Evolutionary conservation across 2,113 vertebrate species (phyloP).

Genomic region (Pyrgilauda ruficollis): DNA sequence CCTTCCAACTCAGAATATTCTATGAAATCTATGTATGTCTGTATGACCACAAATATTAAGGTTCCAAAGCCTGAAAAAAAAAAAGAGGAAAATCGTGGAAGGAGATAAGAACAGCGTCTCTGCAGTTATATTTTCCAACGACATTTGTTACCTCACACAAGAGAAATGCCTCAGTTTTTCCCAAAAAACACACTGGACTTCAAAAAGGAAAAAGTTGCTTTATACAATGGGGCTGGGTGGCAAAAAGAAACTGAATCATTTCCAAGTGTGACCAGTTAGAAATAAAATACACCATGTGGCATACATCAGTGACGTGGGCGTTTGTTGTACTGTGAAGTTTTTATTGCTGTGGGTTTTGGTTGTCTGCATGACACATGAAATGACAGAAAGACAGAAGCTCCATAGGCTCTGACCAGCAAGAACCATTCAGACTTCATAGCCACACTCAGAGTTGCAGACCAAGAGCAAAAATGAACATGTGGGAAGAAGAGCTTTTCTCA

Average conservation of each 20-base stretch:
- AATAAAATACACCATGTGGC: constrained; percentile 42
- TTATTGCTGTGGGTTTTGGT: constrained; percentile 15
- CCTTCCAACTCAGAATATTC: not conserved
- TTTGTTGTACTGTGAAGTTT: constrained; percentile 36
- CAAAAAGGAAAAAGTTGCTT: not conserved
- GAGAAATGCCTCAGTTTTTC: not conserved
- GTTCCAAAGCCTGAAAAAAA: not conserved
- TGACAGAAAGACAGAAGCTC: constrained; percentile 37
- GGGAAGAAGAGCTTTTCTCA: not conserved
- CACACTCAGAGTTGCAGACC: not conserved
- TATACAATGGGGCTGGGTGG: not conserved
- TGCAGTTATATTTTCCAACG: not conserved
- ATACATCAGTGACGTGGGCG: constrained; percentile 6
- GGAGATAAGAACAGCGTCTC: not conserved
- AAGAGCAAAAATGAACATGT: not conserved
- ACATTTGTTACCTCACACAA: not conserved
- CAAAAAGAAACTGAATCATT: constrained; percentile 27
- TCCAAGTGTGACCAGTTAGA: constrained; percentile 43
- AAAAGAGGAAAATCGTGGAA: not conserved
- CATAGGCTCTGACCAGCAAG: constrained; percentile 32
- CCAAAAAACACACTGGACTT: not conserved
- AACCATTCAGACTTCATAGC: not conserved
- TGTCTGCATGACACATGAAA: constrained; percentile 34
- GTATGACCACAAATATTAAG: not conserved
- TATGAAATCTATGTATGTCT: not conserved